These are phyloP conservation scores for Sinhomidia bicolor DNA, from an alignment of 2,888 invertebrate genomes.

Conservation along the genomic window DNA sequence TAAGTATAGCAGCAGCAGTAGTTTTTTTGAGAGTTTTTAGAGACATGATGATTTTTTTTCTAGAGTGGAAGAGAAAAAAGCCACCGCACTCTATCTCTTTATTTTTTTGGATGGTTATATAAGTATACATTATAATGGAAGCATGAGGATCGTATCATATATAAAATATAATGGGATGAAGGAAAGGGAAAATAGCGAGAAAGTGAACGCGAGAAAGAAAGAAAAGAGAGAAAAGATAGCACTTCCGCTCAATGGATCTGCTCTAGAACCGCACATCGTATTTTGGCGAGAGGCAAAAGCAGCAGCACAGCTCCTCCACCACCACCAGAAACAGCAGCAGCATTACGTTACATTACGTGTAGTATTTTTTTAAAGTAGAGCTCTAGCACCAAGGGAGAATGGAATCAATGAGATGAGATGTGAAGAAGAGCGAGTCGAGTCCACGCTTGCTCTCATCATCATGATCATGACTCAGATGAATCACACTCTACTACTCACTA, in stretches of 20 bases:
- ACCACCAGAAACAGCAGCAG: too few species aligned
- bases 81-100: constrained; percentile 67
- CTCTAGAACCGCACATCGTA: constrained; percentile 80
- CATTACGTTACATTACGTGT: constrained; percentile 40
- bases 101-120: too few species aligned
- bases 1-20: constrained; percentile 1
- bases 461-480: constrained; percentile 72
- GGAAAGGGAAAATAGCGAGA: constrained; percentile 71
- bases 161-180: constrained; percentile 57
- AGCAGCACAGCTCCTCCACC: too few species aligned
- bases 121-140: constrained; percentile 6
- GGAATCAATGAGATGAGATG: constrained; percentile 75
- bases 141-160: constrained; percentile 24
- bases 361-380: constrained; percentile 66
- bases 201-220: constrained; percentile 68
- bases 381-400: constrained; percentile 74
- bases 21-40: constrained; percentile 50
- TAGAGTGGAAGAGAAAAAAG: constrained; percentile 60
- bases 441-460: constrained; percentile 75
- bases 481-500: constrained; percentile 55
- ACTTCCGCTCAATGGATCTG: constrained; percentile 80
- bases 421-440: constrained; percentile 73
- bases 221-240: constrained; percentile 79
- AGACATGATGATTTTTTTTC: constrained; percentile 50
- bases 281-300: constrained; percentile 76